Evolutionary conservation across 2,113 vertebrate genomes (phyloP).

Genomic region (Pteropus alecto): DNA sequence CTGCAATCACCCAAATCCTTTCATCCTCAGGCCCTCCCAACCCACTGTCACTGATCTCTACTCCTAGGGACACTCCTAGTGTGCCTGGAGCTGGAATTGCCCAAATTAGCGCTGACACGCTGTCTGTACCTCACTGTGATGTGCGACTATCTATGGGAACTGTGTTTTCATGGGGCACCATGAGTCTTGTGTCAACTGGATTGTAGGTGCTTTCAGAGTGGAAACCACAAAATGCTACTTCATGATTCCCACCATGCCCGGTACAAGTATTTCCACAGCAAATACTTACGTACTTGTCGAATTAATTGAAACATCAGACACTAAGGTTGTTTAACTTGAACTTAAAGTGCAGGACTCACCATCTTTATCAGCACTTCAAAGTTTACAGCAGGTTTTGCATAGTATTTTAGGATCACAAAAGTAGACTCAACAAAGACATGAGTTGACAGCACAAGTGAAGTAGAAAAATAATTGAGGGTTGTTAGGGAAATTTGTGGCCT

Average conservation of each 20-base stretch:
- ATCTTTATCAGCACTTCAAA: background rate
- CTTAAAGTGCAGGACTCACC: background rate
- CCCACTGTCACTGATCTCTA: background rate
- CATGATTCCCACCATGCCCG: too few relatives aligned
- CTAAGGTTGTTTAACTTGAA: background rate
- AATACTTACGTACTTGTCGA: background rate
- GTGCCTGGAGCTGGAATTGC: background rate
- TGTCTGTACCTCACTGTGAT: background rate
- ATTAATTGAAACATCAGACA: background rate
- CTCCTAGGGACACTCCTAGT: background rate
- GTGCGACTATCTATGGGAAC: background rate
- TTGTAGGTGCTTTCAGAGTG: background rate
- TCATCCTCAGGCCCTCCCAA: background rate
- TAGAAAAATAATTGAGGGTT: background rate
- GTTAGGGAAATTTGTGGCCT: background rate
- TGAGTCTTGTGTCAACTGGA: background rate
- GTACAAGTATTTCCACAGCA: background rate
- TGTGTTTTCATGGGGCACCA: background rate
- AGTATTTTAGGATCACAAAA: background rate
- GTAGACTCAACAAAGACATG: background rate
- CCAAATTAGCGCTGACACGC: background rate
- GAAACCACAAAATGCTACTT: background rate
- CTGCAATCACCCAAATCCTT: background rate
- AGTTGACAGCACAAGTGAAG: background rate
- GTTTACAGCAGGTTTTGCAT: background rate